Conservation (phyloP, 2,113 vertebrate genomes). For the Chrysemys picta region DNA sequence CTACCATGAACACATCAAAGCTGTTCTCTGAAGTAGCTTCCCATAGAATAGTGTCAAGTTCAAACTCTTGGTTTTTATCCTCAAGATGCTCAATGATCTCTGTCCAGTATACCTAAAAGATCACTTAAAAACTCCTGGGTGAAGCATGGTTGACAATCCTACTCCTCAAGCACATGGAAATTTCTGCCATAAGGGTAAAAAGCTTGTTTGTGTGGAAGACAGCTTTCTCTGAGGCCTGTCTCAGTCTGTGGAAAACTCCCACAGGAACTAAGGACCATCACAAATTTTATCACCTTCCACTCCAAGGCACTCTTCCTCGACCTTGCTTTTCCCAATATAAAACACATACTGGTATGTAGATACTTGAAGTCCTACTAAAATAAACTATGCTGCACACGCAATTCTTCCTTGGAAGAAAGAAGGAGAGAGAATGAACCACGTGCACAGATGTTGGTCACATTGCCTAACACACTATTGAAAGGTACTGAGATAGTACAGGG, state of each 20-base stretch:
- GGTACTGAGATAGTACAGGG: not conserved
- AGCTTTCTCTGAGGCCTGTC: not conserved
- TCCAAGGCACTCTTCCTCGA: not conserved
- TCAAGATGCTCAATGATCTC: not conserved
- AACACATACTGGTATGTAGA: not conserved
- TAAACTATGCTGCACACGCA: not conserved
- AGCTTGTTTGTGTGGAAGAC: not conserved
- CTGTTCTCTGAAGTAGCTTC: not conserved
- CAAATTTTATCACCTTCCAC: not conserved
- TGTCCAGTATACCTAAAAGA: not conserved
- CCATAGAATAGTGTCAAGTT: not conserved
- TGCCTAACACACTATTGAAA: not conserved
- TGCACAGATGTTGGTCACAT: not conserved
- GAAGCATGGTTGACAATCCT: not conserved
- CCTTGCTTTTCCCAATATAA: not conserved
- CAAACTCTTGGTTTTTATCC: not conserved
- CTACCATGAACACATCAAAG: not conserved
- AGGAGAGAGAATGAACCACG: not conserved
- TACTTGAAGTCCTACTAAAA: not conserved
- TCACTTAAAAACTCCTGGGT: not conserved
- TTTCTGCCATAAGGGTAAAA: not conserved
- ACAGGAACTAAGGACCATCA: not conserved
- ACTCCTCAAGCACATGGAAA: not conserved
- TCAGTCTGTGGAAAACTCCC: not conserved
- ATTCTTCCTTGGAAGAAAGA: not conserved